Percentiles rank a stretch among this genome's conserved stretches.
Evolutionary conservation across 37 sponge, comb jelly and placozoan genomes (phyloP).

Genomic region (Agelas oroides): DNA sequence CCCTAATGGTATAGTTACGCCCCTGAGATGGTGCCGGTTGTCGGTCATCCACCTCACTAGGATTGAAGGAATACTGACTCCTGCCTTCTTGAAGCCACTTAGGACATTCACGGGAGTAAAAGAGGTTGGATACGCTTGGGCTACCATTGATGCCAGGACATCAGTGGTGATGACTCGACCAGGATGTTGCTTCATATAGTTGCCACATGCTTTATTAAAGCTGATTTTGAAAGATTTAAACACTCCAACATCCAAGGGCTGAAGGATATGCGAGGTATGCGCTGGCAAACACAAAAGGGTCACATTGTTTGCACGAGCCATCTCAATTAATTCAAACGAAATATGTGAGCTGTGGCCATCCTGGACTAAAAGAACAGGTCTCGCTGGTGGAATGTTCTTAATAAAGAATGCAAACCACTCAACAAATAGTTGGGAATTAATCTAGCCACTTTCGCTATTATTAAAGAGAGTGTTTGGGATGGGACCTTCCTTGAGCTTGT

Average conservation of each 20-base stretch:
- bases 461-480: slow-evolving; percentile 51
- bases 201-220: too few relatives aligned
- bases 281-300: slow-evolving; percentile 58
- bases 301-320: slow-evolving; percentile 57
- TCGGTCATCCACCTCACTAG: slow-evolving; percentile 54
- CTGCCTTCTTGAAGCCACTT: slow-evolving; percentile 70
- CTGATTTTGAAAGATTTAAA: too few relatives aligned
- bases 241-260: too few relatives aligned
- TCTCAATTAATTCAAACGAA: slow-evolving; percentile 63
- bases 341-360: too few relatives aligned
- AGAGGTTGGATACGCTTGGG: slow-evolving; percentile 42
- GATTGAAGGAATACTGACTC: slow-evolving; percentile 62
- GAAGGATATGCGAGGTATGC: too few relatives aligned
- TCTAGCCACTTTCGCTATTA: slow-evolving; percentile 69
- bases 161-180: slow-evolving; percentile 61
- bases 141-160: slow-evolving; percentile 48
- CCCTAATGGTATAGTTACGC: too few relatives aligned
- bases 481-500: slow-evolving; percentile 42
- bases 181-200: slow-evolving; percentile 40
- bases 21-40: slow-evolving; percentile 70
- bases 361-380: too few relatives aligned
- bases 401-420: too few relatives aligned
- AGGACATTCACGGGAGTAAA: slow-evolving; percentile 56
- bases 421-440: slow-evolving; percentile 48
- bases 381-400: too few relatives aligned